A percentile compares a stretch with the other conserved stretches of the same genome.
Evolutionary conservation across 2,797 vertebrate species (phyloP).

Genomic region (Alca torda): DNA sequence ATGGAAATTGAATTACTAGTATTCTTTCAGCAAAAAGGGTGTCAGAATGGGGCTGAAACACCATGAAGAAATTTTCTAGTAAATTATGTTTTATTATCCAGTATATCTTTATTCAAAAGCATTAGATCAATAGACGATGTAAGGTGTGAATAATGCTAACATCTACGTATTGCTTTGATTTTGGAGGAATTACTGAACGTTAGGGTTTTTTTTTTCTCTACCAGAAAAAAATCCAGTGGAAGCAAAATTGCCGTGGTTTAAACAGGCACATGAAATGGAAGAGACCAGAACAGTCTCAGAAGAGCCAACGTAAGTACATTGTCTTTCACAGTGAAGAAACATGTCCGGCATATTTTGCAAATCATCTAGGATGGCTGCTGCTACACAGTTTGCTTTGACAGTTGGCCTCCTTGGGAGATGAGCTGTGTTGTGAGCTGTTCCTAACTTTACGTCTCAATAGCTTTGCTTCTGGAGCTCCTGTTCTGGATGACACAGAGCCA

Average conservation of each 20-base stretch:
- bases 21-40: background rate
- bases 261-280: constrained; percentile 91
- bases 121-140: background rate
- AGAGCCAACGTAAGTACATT: constrained; percentile 86
- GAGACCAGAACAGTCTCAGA: constrained; percentile 83
- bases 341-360: background rate
- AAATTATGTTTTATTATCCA: background rate
- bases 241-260: constrained; percentile 89
- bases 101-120: background rate
- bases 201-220: background rate
- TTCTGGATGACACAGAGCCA: constrained; percentile 11
- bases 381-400: constrained; percentile 36
- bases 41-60: background rate
- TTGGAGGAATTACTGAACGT: background rate
- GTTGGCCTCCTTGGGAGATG: constrained; percentile 42
- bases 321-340: background rate
- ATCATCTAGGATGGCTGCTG: constrained; percentile 22
- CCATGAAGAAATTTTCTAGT: background rate
- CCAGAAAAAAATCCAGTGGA: constrained; percentile 88
- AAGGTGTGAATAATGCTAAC: background rate
- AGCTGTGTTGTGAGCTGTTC: constrained; percentile 21
- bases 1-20: background rate
- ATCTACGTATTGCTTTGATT: background rate
- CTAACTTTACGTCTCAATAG: constrained; percentile 16
- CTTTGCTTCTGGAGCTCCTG: constrained; percentile 49